Percentiles rank a stretch among this genome's conserved stretches.
Evolutionary conservation across 2,113 vertebrate genomes (phyloP).

Genomic region (Epinephelus moara): DNA sequence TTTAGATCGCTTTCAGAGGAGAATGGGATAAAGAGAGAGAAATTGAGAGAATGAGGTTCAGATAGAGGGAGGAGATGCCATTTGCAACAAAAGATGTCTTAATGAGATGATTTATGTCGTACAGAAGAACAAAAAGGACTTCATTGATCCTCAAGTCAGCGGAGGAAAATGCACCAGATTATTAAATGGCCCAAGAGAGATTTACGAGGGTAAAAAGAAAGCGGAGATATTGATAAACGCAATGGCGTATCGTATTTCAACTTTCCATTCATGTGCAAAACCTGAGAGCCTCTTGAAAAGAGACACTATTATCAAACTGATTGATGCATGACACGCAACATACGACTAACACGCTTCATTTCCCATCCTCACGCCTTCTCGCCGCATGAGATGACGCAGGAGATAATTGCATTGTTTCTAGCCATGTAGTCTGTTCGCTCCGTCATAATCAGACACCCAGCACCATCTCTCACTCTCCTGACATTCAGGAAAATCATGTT

Average conservation of each 20-base stretch:
- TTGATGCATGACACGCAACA: constrained; percentile 32
- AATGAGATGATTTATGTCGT: constrained; percentile 70
- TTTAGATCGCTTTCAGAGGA: constrained; percentile 51
- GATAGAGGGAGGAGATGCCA: constrained; percentile 47
- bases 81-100: constrained; percentile 64
- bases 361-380: constrained; percentile 4
- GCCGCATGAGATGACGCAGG: constrained; percentile 36
- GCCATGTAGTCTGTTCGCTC: constrained; percentile 32
- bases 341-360: constrained; percentile 3
- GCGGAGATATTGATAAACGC: constrained; percentile 23
- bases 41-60: constrained; percentile 36
- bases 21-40: constrained; percentile 55
- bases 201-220: background rate
- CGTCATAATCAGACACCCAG: constrained; percentile 60
- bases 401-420: constrained; percentile 63
- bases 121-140: constrained; percentile 32
- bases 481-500: constrained; percentile 67
- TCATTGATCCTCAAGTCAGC: constrained; percentile 39
- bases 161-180: constrained; percentile 24
- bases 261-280: constrained; percentile 31
- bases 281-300: constrained; percentile 19
- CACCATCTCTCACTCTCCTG: constrained; percentile 53
- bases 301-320: constrained; percentile 20
- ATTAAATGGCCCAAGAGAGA: constrained; percentile 10
- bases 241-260: constrained; percentile 8